These are phyloP conservation scores for Urocolius indicus DNA, from an alignment of 2,113 vertebrate species.

Conservation along the genomic window DNA sequence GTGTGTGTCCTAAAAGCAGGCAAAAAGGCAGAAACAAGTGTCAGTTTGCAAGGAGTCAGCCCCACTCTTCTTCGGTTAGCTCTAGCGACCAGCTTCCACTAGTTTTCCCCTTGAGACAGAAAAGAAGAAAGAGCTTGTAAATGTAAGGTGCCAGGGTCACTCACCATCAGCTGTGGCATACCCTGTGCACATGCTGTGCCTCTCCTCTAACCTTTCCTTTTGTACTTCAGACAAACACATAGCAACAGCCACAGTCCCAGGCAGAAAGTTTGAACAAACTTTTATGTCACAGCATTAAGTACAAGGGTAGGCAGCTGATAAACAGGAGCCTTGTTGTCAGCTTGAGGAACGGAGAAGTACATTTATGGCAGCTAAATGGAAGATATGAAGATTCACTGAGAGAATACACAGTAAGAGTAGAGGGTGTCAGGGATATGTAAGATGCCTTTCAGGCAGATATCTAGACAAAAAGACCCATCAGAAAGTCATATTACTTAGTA, in stretches of 20 bases:
- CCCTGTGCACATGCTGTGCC: neutral
- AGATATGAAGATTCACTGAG: rapidly evolving
- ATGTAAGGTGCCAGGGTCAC: neutral
- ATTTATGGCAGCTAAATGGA: neutral
- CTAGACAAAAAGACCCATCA: neutral
- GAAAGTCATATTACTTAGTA: neutral
- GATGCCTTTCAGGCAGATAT: neutral
- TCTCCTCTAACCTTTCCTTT: neutral
- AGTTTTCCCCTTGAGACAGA: neutral
- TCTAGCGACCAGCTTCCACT: neutral
- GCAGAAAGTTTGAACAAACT: neutral
- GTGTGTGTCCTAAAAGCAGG: neutral
- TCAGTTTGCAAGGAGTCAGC: neutral
- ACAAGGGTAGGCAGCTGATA: neutral
- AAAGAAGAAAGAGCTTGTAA: neutral
- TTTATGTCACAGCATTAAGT: neutral
- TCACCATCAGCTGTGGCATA: neutral
- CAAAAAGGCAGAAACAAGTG: neutral
- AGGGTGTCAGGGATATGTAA: rapidly evolving
- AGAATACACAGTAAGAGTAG: neutral
- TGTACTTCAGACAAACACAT: neutral
- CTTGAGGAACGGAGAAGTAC: neutral
- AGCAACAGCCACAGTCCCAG: neutral
- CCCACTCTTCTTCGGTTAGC: neutral
- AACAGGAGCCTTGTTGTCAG: neutral